phyloP scores from a whole-genome alignment of 2,888 invertebrate genomes.

The Drosophila cracens region DNA sequence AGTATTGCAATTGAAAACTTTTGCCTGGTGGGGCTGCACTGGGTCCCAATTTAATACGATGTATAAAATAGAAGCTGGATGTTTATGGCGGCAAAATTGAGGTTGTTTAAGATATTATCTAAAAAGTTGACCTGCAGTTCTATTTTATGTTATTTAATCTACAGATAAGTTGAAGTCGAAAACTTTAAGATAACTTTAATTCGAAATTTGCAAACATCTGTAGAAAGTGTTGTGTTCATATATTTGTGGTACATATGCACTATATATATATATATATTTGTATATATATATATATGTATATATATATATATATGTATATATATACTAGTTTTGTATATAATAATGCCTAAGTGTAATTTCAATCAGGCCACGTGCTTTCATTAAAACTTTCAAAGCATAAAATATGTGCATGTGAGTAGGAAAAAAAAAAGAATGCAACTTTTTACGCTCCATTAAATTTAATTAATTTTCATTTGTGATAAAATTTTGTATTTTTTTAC shows the following conservation, averaged over 20 bases:
- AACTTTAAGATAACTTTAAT: neutral
- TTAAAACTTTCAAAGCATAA: constrained; percentile 15
- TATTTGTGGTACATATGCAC: neutral
- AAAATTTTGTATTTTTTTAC: constrained; percentile 52
- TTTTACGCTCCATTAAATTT: constrained; percentile 75
- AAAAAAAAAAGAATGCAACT: constrained; percentile 42
- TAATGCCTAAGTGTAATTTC: constrained; percentile 5
- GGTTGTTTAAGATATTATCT: neutral
- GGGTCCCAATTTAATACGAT: constrained; percentile 4
- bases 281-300: neutral
- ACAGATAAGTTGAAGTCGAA: neutral
- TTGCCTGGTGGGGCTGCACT: neutral
- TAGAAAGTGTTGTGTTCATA: neutral
- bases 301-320: no score
- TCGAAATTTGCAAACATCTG: neutral
- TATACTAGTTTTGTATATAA: neutral
- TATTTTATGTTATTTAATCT: neutral
- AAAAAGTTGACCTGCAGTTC: neutral
- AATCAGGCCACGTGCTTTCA: constrained; percentile 20
- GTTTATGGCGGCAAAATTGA: neutral
- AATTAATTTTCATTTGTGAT: constrained; percentile 74
- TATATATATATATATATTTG: neutral
- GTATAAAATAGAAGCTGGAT: neutral
- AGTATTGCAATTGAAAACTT: constrained; percentile 6
- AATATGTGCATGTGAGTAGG: constrained; percentile 4